Evolutionary conservation across 2,797 vertebrate species (phyloP), one percentile per base, ranked within the genome.

Genomic region (Anisognathus igniventris): DNA sequence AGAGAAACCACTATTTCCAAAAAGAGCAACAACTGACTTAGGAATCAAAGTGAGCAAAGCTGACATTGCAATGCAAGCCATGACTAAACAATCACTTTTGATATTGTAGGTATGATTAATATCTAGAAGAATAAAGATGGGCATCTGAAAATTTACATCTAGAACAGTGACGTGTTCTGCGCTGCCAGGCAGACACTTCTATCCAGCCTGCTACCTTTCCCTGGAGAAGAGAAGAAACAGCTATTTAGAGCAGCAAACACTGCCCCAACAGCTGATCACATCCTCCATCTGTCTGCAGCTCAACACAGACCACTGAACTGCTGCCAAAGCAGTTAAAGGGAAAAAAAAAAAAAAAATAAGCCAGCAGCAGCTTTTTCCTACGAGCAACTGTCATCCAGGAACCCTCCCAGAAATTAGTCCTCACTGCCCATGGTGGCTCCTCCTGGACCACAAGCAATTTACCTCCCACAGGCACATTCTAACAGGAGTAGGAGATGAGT

Each of bases 241-340:
- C 71, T 89, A 94, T 94, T 91, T 88, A 78, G 70, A 94, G 92
- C 47, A 88, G 54, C 88, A 84, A 93, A 96, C 54, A 56, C 80
- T 95, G 90, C 50, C 90, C 86, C 92, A 94, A 86, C 86, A 96
- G 91, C 92, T 95, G 92, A 96, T 93, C 93, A 92, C 95, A 94
- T 93, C 93, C 67, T 96, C 95, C 91, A 92, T 93, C 88, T 94
- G 86, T 88, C 82, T 45, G 4, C 86, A 94, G 71, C 77, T 84
- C 92, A 87, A 81, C 77, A 75, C 73, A 94, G 50, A 92, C 54
- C 83, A 90, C 80, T 78, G 66, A 95, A 90, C 70, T 72, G 53
- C 65, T 86, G 92, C 92, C 90, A 96, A 86, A 80, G 57, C 73
- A 86, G 79, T 77, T 74, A 19, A 75, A 84, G 33, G 5, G 28